Conservation (phyloP, 2,113 vertebrate genomes). For the human (Homo sapiens) region GRCh38 chr2:205716501-205717000, state of each 20-base stretch:
- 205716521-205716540: background rate
- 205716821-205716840: background rate
- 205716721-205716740: slow-evolving; percentile 3
- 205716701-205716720: slow-evolving; percentile 4
- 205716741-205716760: slow-evolving; percentile 48
- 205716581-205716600: accelerated
- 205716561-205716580: accelerated
- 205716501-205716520: background rate
- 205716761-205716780: background rate
- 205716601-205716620: background rate
- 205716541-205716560: background rate
- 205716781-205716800: slow-evolving; percentile 1
- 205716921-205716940: background rate
- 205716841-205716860: background rate
- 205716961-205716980: background rate
- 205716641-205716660: background rate
- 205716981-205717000: background rate
- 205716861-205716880: background rate
- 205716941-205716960: background rate
- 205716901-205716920: background rate
- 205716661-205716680: slow-evolving; percentile 20
- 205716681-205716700: background rate
- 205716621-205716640: background rate
- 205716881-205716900: background rate
- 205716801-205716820: background rate